These are phyloP conservation scores for Diarsia mendica DNA, from an alignment of 2,888 invertebrate species.

Conservation along the genomic window DNA sequence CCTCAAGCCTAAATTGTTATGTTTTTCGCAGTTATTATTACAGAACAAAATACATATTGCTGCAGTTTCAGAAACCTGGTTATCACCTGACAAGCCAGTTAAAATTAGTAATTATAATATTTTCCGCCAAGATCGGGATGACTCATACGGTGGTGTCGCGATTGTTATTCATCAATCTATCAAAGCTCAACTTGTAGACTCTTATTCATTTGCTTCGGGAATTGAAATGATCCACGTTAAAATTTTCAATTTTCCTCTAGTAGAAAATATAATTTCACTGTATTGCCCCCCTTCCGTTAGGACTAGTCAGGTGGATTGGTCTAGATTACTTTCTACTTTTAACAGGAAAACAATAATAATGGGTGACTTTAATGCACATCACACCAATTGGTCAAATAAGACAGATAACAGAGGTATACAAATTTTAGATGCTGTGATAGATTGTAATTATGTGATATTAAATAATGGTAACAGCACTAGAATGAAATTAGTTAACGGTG, in stretches of 20 bases:
- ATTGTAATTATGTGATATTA: neutral
- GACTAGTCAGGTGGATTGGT: neutral
- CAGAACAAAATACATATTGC: too few relatives aligned
- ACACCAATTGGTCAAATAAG: conserved; percentile 3
- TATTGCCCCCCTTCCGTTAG: neutral
- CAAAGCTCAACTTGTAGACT: neutral
- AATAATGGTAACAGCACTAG: conserved; percentile 5
- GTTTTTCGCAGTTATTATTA: too few relatives aligned
- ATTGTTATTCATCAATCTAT: neutral
- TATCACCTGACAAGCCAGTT: too few relatives aligned
- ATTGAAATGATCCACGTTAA: conserved; percentile 1
- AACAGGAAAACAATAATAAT: conserved; percentile 1
- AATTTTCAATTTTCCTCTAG: neutral
- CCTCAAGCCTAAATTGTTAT: too few relatives aligned
- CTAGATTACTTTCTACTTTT: neutral
- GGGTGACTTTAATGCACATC: neutral
- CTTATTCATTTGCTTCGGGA: neutral
- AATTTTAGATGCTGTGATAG: neutral
- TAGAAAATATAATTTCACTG: conserved; percentile 2
- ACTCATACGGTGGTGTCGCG: conserved; percentile 2
- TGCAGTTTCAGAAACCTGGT: too few relatives aligned
- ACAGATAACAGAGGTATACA: neutral
- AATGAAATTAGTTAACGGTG: neutral
- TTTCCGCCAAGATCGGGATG: neutral
- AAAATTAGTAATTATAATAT: too few relatives aligned